Base-by-base conservation (phyloP, 2,113 vertebrate genomes). In the Myiozetetes cayanensis region DNA sequence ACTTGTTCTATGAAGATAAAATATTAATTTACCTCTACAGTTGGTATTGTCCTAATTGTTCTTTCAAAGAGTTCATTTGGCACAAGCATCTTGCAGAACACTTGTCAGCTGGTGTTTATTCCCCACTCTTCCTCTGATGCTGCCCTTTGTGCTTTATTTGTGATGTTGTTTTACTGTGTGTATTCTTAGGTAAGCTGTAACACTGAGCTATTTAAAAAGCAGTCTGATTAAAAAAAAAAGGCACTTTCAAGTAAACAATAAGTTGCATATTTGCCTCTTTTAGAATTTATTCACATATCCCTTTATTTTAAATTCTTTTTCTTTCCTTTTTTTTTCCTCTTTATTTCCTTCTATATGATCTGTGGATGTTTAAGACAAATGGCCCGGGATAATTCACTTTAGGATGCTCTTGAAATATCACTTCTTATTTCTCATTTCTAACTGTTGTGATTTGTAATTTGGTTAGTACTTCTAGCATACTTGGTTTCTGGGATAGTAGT, bases 341-440 rank as follows among this genome's bases (percentile, higher is more conserved):
- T 70, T 28, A 0, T 68, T 12, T 35, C 5, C 20, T 46, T 56
- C 49, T 23, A 4, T 0, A 2, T 2, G 14, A 28, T 35, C 28
- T 58, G 9, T 63, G 43, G 4, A 49, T 88, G 10, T 71, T 83
- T 63, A 75, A 63, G 56, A 46, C 4, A 41, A 80, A 76, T 30
- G 19, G 15, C 59, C 14, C 22, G 55, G 23, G 23, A 27, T 50
- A 55, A 68, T 55, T 52, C 9, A 47, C 11, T 76, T 89, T 27
- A 72, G 44, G 27, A 12, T 79, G 33, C 55, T 88, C 39, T 37
- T 85, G 47, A 79, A 49, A 59, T 9, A 46, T 30, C 3, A 18
- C 22, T 90, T 79, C 22, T 43, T 55, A 17, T 73, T 80, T 92
- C 13, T 79, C 4, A n/a, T 55, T 17, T 76, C 14, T 43, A 70